Evolutionary conservation across 1,140 invertebrate species (phyloP).

Genomic region (Drosophila seguyi): DNA sequence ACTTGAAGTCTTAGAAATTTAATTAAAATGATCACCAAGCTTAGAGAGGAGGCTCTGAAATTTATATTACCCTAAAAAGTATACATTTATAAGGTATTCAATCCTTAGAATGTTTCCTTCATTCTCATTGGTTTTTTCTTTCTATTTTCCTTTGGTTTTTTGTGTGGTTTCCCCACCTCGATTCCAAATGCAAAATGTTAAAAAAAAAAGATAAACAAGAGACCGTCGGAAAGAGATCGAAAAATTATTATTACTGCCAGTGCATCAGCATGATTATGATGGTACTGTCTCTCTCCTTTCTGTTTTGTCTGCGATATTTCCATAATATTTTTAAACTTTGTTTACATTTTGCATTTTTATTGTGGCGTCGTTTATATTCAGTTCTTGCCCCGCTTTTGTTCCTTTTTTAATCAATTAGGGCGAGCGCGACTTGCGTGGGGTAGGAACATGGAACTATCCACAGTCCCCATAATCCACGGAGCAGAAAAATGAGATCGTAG

Average conservation of each 20-base stretch:
- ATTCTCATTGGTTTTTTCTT: constrained; percentile 1
- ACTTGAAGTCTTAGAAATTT: background rate
- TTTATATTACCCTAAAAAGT: background rate
- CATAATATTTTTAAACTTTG: constrained; percentile 83
- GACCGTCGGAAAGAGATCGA: constrained; percentile 52
- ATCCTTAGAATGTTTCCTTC: background rate
- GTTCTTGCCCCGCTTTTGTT: constrained; percentile 63
- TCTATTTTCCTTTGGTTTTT: constrained; percentile 26
- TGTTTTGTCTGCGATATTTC: constrained; percentile 51
- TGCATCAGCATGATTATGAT: constrained; percentile 59
- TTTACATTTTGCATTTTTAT: constrained; percentile 83
- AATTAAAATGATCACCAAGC: background rate
- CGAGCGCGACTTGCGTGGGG: constrained; percentile 39
- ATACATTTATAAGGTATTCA: background rate
- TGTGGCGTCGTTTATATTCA: constrained; percentile 61
- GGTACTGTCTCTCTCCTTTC: constrained; percentile 7
- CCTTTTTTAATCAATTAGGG: constrained; percentile 78
- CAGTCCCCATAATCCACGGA: constrained; percentile 5
- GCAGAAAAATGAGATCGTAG: constrained; percentile 31
- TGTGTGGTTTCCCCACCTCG: constrained; percentile 52
- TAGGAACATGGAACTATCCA: background rate
- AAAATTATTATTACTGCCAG: constrained; percentile 65
- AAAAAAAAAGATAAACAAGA: constrained; percentile 73
- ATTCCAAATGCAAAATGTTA: constrained; percentile 56
- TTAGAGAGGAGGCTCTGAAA: background rate